Evolutionary conservation across 2,888 invertebrate species (phyloP).

Genomic region (Bhutanitis thaidina): DNA sequence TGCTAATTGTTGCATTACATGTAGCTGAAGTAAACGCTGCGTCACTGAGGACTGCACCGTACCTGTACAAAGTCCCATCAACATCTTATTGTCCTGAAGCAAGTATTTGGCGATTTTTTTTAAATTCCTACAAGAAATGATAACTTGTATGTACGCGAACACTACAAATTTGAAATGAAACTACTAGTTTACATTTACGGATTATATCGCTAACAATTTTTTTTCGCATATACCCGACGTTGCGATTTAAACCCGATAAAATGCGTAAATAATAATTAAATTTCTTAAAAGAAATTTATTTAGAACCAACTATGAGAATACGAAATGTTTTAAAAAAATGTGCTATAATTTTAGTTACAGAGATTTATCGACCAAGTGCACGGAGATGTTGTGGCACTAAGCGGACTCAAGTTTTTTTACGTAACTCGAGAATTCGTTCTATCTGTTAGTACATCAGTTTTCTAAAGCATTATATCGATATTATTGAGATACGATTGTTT

Average conservation of each 20-base stretch:
- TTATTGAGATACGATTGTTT: no score
- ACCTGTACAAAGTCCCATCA: conserved; percentile 78
- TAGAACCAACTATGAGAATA: no score
- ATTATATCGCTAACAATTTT: no score
- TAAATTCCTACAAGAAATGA: no score
- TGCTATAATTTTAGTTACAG: conserved; percentile 68
- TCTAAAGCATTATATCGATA: background rate
- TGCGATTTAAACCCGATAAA: no score
- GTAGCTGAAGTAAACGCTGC: conserved; percentile 76
- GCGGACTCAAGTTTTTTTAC: conserved; percentile 80
- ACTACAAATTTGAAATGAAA: no score
- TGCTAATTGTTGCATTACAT: conserved; percentile 77
- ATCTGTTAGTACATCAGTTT: conserved; percentile 57
- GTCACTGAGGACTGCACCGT: conserved; percentile 61
- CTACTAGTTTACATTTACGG: no score
- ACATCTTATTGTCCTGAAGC: conserved; percentile 78
- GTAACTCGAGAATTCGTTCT: conserved; percentile 78
- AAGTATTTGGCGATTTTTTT: background rate
- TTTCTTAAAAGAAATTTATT: no score
- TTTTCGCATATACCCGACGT: no score
- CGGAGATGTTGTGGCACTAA: conserved; percentile 79
- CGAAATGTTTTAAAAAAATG: no score
- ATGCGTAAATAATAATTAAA: no score
- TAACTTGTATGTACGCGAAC: no score
- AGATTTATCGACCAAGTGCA: conserved; percentile 81